Percentiles rank a stretch among this genome's conserved stretches.
Conservation (phyloP, 2,113 vertebrate species). For the Panurus biarmicus region DNA sequence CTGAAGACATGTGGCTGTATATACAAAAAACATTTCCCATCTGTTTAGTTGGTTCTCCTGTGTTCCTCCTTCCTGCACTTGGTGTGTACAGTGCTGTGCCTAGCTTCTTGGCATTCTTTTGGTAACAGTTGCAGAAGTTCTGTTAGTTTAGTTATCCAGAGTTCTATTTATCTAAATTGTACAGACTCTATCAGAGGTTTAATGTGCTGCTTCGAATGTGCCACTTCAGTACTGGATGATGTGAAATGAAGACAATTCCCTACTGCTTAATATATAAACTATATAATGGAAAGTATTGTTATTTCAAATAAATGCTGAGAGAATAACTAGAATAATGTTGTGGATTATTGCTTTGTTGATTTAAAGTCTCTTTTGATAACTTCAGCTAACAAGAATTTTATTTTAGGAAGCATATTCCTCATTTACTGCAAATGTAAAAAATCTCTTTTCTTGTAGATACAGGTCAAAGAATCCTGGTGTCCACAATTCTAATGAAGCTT, state of each 20-base stretch:
- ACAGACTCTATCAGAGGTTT: constrained; percentile 72
- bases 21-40: constrained; percentile 43
- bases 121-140: constrained; percentile 76
- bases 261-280: constrained; percentile 74
- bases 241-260: constrained; percentile 70
- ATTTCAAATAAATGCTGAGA: constrained; percentile 80
- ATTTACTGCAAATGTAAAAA: not conserved
- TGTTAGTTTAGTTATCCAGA: constrained; percentile 75
- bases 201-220: constrained; percentile 72
- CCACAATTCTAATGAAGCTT: too few relatives aligned
- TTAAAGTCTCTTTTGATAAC: not conserved
- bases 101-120: constrained; percentile 76
- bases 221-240: constrained; percentile 76
- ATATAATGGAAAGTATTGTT: constrained; percentile 66
- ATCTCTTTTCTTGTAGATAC: too few relatives aligned
- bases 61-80: constrained; percentile 66
- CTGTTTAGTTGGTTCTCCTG: constrained; percentile 33
- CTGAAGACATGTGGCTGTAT: constrained; percentile 65
- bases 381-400: not conserved
- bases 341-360: constrained; percentile 7
- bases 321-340: constrained; percentile 29
- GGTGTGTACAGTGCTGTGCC: constrained; percentile 79
- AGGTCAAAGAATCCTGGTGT: too few relatives aligned
- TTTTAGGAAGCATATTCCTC: not conserved
- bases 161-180: constrained; percentile 83